Evolutionary conservation across 2,888 invertebrate species (phyloP).

Genomic region (Sinopyrophorus schimmeli): DNA sequence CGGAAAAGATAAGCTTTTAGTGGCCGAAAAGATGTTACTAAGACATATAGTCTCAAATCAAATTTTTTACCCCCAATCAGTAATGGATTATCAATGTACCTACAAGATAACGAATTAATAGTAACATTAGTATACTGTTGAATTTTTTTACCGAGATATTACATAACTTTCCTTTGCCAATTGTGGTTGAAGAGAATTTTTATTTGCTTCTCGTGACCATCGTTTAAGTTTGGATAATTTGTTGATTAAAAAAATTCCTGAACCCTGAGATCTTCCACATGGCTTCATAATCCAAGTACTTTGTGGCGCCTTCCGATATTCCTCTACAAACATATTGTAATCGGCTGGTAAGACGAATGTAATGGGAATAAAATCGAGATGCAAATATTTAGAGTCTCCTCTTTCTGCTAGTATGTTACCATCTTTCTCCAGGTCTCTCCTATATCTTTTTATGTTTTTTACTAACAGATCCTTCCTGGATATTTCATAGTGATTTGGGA

Average conservation of each 20-base stretch:
- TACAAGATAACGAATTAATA: constrained; percentile 35
- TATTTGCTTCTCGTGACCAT: constrained; percentile 81
- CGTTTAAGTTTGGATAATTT: constrained; percentile 91
- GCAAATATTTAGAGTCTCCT: constrained; percentile 74
- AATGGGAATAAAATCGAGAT: constrained; percentile 90
- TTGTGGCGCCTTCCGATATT: constrained; percentile 90
- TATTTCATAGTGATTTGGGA: constrained; percentile 93
- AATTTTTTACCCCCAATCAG: constrained; percentile 96
- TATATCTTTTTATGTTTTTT: constrained; percentile 92
- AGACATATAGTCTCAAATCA: constrained; percentile 87
- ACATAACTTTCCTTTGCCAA: constrained; percentile 90
- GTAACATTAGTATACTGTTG: background rate
- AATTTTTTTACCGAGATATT: constrained; percentile 72
- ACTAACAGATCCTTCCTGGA: constrained; percentile 95
- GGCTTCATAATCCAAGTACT: constrained; percentile 99
- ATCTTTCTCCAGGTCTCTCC: constrained; percentile 90
- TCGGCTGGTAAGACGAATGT: constrained; percentile 94
- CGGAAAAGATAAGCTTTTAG: constrained; percentile 91
- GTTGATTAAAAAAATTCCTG: constrained; percentile 95
- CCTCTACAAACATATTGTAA: constrained; percentile 96
- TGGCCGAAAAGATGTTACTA: constrained; percentile 92
- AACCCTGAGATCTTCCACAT: constrained; percentile 90
- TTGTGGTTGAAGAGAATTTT: constrained; percentile 82
- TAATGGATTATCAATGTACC: constrained; percentile 92
- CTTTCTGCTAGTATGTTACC: constrained; percentile 85